These are phyloP conservation scores for Zaprionus tsacasi DNA, from an alignment of 1,140 invertebrate genomes.

Conservation along the genomic window DNA sequence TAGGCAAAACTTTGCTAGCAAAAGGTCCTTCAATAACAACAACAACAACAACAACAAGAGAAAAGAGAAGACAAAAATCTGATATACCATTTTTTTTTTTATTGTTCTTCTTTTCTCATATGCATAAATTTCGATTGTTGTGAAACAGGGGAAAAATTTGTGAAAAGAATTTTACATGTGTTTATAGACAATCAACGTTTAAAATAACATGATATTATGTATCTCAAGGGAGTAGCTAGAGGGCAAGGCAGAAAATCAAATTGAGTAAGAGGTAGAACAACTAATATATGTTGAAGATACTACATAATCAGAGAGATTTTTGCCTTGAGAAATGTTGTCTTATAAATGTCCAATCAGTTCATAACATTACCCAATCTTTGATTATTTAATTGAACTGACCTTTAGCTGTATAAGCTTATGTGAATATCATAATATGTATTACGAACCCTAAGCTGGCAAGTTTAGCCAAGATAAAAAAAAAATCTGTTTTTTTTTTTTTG, in stretches of 20 bases:
- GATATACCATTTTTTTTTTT: conserved; percentile 30
- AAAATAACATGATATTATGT: neutral
- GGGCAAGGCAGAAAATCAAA: neutral
- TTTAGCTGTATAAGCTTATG: neutral
- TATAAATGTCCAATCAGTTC: too few species aligned
- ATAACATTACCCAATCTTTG: neutral
- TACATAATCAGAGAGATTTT: too few species aligned
- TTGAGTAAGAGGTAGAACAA: neutral
- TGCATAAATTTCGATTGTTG: conserved; percentile 38
- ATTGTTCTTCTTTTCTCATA: conserved; percentile 26
- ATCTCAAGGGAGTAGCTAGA: too few species aligned
- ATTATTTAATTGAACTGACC: conserved; percentile 3
- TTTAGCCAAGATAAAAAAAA: neutral
- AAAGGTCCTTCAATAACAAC: neutral
- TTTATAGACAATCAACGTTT: conserved; percentile 7
- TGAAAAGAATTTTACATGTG: conserved; percentile 15
- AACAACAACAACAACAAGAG: neutral
- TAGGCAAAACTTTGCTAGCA: conserved; percentile 18
- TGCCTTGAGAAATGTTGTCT: too few species aligned
- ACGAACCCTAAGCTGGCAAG: neutral
- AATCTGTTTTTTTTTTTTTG: neutral
- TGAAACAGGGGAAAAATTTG: neutral
- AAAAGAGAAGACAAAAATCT: conserved; percentile 13
- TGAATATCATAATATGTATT: neutral
- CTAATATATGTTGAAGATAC: neutral